These are phyloP conservation scores for Poecilia velifera DNA, from an alignment of 2,797 vertebrate genomes.

Conservation along the genomic window DNA sequence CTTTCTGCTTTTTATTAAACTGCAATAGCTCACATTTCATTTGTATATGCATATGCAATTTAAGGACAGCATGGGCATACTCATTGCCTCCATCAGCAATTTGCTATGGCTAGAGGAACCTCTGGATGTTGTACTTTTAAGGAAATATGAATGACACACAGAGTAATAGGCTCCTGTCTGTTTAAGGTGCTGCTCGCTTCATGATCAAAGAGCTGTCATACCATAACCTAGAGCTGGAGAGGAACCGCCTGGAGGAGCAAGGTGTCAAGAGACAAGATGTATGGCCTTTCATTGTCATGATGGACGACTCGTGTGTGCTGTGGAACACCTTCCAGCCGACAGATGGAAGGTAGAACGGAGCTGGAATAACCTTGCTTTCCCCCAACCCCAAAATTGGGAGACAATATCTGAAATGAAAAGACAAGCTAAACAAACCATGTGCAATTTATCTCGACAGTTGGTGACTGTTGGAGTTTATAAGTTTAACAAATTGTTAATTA, in stretches of 20 bases:
- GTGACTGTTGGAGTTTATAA: not conserved
- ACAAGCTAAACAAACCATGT: not conserved
- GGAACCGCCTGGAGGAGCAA: conserved; percentile 93
- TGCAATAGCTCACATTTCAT: not conserved
- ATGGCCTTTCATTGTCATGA: conserved; percentile 96
- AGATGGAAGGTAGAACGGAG: conserved; percentile 81
- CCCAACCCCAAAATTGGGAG: not conserved
- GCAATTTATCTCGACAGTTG: not conserved
- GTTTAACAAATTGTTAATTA: not conserved
- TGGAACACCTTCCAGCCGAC: conserved; percentile 88
- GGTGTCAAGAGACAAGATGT: conserved; percentile 92
- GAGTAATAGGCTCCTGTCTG: conserved; percentile 11
- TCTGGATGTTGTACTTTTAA: not conserved
- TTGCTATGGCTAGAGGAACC: not conserved
- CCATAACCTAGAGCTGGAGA: conserved; percentile 96
- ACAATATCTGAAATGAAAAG: not conserved
- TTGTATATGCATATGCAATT: conserved; percentile 2
- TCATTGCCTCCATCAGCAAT: conserved; percentile 1
- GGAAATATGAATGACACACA: conserved; percentile 12
- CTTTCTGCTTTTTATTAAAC: conserved; percentile 1
- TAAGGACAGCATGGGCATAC: not conserved
- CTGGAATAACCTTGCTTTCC: not conserved
- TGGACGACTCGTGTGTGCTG: conserved; percentile 96
- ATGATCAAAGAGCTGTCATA: conserved; percentile 98
- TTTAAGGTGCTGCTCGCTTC: conserved; percentile 92